These are phyloP conservation scores for Zapus hudsonius DNA, from an alignment of 2,113 vertebrate species.

Conservation along the genomic window DNA sequence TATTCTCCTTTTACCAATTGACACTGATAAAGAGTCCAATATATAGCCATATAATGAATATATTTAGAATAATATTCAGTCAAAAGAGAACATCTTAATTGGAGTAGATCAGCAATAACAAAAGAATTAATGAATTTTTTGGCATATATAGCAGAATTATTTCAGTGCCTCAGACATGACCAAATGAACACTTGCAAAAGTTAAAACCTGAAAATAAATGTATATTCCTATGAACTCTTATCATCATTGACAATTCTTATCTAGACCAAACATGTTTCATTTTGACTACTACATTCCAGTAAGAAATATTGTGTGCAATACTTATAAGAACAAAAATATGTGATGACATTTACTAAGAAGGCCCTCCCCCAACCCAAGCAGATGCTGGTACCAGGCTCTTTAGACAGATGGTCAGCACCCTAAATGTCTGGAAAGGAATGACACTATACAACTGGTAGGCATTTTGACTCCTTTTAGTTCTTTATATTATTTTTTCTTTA, in stretches of 20 bases:
- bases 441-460: not conserved
- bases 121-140: not conserved
- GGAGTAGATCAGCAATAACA: not conserved
- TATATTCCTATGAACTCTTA: not conserved
- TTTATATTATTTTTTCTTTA: not conserved
- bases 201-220: not conserved
- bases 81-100: not conserved
- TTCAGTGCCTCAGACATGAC: no score
- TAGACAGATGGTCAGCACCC: not conserved
- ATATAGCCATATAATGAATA: no score
- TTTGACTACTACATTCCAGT: not conserved
- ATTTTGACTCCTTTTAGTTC: constrained; percentile 16
- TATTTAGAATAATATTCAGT: not conserved
- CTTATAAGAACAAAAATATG: not conserved
- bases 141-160: no score
- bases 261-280: not conserved
- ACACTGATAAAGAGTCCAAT: no score
- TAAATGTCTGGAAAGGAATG: not conserved
- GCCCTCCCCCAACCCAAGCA: not conserved
- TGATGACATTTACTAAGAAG: not conserved
- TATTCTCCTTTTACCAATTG: no score
- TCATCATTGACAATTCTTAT: no score
- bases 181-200: not conserved
- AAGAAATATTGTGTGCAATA: not conserved
- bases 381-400: not conserved